Base-by-base conservation (phyloP, 2,888 invertebrate genomes). In the Congeria kusceri region DNA sequence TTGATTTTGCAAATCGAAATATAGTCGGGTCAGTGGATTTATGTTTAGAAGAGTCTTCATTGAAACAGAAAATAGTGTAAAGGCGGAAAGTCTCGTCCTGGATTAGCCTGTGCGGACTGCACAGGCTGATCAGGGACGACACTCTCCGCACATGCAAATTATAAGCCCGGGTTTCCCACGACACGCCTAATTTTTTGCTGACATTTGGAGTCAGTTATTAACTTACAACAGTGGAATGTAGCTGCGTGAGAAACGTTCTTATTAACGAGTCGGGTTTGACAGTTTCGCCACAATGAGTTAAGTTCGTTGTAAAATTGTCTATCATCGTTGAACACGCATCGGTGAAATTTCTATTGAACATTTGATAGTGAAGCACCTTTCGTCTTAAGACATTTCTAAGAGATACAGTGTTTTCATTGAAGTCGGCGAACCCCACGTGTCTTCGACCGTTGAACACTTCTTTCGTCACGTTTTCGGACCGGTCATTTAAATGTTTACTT, bases 171-270 rank as follows among this genome's bases (percentile, higher is more conserved):
- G n/a, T n/a, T n/a, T n/a, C n/a, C n/a, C n/a, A n/a, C n/a, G n/a
- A n/a, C n/a, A n/a, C n/a, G n/a, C n/a, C n/a, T n/a, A n/a, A n/a
- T n/a, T n/a, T n/a, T n/a, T n/a, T n/a, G n/a, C n/a, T n/a, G n/a
- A n/a, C n/a, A n/a, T n/a, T n/a, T n/a, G n/a, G n/a, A n/a, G n/a
- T n/a, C 39, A 39, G 39, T 15, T 39, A 39, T 5, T 46, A 46
- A 64, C 76, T 70, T 76, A 76, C 76, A 57, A 64, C n/a, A 49
- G 64, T 27, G 47, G 65, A 58, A 65, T 65, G 56, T 11, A 76
- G 49, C 46, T 76, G 64, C 1, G 69, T 47, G 18, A 76, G 23
- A 64, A 59, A 69, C n/a, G 69, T 65, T 64, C 57, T 57, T 32
- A 76, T 65, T 29, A 47, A 23, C 18, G 20, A 2, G 59, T 76